Base-by-base conservation (phyloP, 2,113 vertebrate genomes). In the Dolichallabes microphthalmus region DNA sequence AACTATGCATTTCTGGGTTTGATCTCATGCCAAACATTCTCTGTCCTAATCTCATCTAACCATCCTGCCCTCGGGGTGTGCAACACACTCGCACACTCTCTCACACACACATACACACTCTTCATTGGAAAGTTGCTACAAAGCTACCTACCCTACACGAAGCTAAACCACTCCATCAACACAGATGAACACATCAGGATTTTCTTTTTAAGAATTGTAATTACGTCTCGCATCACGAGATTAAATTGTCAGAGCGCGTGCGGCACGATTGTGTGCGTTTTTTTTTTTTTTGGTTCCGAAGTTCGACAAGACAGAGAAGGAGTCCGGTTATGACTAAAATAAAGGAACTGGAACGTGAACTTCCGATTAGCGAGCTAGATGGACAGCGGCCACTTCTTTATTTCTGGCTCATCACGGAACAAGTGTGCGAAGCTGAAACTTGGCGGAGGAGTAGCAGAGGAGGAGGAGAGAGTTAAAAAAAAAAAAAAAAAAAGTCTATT, bases 291-390 rank as follows among this genome's bases (percentile, higher is more conserved):
- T 39, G 4, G 39, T 39, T 17, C 63, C 25, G 55, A 35, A 32
- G 55, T 39, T 60, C 39, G 22, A 60, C 17, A 5, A 60, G 30
- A 39, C 53, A 58, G 55, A 53, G 20, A 17, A 35, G 14, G 14
- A 27, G 73, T 20, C n/a, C 19, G 15, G 10, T 53, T 13, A 35
- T 20, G 27, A 78, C 17, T 32, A 58, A 76, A 84, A 85, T 68
- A 85, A 60, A 78, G 76, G 76, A 85, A 85, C 32, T 71, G 63
- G 53, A 79, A 79, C 69, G 52, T 53, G 64, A 71, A 80, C 66
- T 71, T 61, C 76, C 2, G 64, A 73, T 78, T 19, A 55, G 63
- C 64, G 25, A 39, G 63, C 52, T 32, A n/a, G 74, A 25, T 20
- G 30, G 20, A 69, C 63, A 25, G 13, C 20, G 10, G 30, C n/a